A percentile compares a stretch with the other conserved stretches of the same genome.
Evolutionary conservation across 2,888 invertebrate genomes (phyloP).

Genomic region (Drosophila peninsularis): DNA sequence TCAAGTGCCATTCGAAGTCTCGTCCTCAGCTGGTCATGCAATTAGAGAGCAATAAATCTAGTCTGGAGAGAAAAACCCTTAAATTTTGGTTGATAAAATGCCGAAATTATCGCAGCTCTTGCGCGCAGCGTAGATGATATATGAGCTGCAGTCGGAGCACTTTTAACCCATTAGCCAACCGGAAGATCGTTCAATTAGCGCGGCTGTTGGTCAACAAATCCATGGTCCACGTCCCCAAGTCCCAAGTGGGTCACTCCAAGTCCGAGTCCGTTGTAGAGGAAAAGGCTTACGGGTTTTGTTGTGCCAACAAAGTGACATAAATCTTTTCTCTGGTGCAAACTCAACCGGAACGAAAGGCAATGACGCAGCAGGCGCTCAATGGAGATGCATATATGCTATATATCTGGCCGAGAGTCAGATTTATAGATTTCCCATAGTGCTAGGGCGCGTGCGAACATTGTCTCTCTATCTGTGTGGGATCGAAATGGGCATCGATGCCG

Average conservation of each 20-base stretch:
- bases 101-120: conserved; percentile 78
- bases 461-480: conserved; percentile 66
- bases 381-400: conserved; percentile 14
- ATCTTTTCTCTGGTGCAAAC: conserved; percentile 68
- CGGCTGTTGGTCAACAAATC: conserved; percentile 57
- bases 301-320: conserved; percentile 80
- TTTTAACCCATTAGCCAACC: conserved; percentile 81
- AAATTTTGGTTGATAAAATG: conserved; percentile 77
- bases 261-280: conserved; percentile 28
- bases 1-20: conserved; percentile 16
- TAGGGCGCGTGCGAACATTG: conserved; percentile 54
- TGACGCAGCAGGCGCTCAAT: conserved; percentile 69
- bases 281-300: conserved; percentile 56
- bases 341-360: conserved; percentile 81
- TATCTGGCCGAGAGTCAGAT: conserved; percentile 53
- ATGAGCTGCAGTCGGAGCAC: conserved; percentile 56
- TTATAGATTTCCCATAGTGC: conserved; percentile 37
- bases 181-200: conserved; percentile 83
- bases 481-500: conserved; percentile 71
- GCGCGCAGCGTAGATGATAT: conserved; percentile 57
- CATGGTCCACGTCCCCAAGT: conserved; percentile 27
- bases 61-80: conserved; percentile 46
- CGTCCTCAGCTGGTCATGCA: conserved; percentile 38
- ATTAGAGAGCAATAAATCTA: conserved; percentile 71
- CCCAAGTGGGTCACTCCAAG: conserved; percentile 78